Base-by-base conservation (phyloP, 2,888 invertebrate species). In the Leistus spinibarbis region DNA sequence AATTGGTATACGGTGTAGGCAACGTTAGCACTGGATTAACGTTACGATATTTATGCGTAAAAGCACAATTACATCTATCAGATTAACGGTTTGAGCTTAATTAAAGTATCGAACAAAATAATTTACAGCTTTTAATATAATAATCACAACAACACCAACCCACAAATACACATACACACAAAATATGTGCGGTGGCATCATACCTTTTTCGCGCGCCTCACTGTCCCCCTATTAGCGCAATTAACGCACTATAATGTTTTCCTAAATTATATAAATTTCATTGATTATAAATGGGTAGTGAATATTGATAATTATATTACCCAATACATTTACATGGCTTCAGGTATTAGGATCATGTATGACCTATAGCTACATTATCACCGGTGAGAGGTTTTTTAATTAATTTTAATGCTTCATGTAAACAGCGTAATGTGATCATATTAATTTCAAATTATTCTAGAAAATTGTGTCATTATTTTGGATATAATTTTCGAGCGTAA, bases 91-190 rank as follows among this genome's bases (percentile, higher is more conserved):
- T 40, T 60, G 9, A 68, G 67, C 62, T 60, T 74, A 74, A 74
- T 74, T 74, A 74, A 74, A 74, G 74, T 74, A 74, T 74, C 67
- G 67, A 23, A 40, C 23, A 62, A 67, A 74, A 60, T 74, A 74
- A 74, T 74, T 74, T 74, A 74, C 62, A 23, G 63, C 74, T 74
- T 74, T 74, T 74, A 74, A 74, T 74, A 68, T 74, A 74, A 74
- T 74, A 72, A 72, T 64, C 10, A 57, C 20, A 57, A 0, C 20
- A 57, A 57, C 57, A 13, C 40, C 40, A n/a, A 10, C 40, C 7
- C 13, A 40, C 5, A 40, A 7, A 13, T 40, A 40, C 10, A 7
- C 40, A 40, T 7, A 24, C 24, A 24, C 7, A 24, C 7, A 24
- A 24, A 4, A 7, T 24, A 24, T 24, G 24, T 24, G 7, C 24